Evolutionary conservation across 2,797 vertebrate genomes (phyloP), one percentile per base, ranked within the genome.

Genomic region (Sebastes steindachneri): DNA sequence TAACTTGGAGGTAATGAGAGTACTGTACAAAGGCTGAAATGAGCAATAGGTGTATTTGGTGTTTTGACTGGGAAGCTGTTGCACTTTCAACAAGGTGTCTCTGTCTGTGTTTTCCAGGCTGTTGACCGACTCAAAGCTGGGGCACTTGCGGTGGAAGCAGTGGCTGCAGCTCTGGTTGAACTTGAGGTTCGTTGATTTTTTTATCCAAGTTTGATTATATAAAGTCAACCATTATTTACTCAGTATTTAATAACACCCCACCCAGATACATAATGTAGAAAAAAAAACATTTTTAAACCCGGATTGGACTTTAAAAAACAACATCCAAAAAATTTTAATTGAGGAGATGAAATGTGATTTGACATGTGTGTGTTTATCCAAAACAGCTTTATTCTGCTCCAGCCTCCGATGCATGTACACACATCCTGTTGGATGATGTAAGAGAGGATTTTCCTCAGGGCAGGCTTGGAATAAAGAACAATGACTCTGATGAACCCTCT

Each of bases 141-240:
- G 57, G 98, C 97, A 75, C 96, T 97, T 88, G 98, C 97, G 2
- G 96, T 98, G 86, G 98, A 99, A 86, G 99, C 98, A 23, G 99
- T 99, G 77, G 97, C 97, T 85, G 99, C 99, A 85, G 99, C 99
- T 75, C 95, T 99, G 86, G 96, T 98, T 91, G 99, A 99, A 95
- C 96, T 99, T 76, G 98, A 99, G 98, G 99, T 99, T 73, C 3
- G 89, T 81, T 69, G 67, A 62, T 74, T 53, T 35, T 37, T 9
- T 73, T 15, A 76, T 82, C 37, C 48, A 68, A 0, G 7, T 53
- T 65, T 62, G 9, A 59, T 72, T n/a, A 11, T 82, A 28, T 81
- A 28, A 75, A 76, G 33, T 59, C 4, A 31, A 6, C 35, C 15
- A 41, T 67, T 72, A 64, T 59, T 5, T 48, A 41, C 7, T 66